These are phyloP conservation scores for Linyphia triangularis DNA, from an alignment of 2,888 invertebrate genomes.

Conservation along the genomic window DNA sequence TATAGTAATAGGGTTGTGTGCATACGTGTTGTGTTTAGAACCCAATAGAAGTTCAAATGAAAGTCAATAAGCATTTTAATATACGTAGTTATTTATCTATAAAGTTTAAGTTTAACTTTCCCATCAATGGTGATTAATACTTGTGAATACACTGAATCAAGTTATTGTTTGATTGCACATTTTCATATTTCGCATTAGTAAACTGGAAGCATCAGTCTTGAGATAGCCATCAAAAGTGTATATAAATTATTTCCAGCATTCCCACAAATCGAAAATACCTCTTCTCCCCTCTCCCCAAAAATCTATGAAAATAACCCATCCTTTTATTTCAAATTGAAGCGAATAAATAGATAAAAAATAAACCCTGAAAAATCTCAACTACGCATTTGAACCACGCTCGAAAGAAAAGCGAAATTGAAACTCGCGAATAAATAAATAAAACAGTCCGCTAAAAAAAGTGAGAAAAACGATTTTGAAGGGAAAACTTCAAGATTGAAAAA, in stretches of 20 bases:
- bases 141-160: too few species aligned
- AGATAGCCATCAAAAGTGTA: neutral
- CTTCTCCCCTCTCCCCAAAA: neutral
- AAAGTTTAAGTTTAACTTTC: too few species aligned
- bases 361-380: constrained; percentile 12
- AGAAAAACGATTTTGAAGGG: constrained; percentile 36
- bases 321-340: constrained; percentile 45
- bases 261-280: neutral
- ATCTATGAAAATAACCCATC: constrained; percentile 9
- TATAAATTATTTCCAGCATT: neutral
- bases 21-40: too few species aligned
- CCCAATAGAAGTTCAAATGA: too few species aligned
- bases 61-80: too few species aligned
- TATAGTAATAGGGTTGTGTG: too few species aligned
- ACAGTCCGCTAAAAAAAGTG: neutral
- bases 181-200: neutral
- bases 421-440: constrained; percentile 1
- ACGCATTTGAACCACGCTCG: constrained; percentile 34
- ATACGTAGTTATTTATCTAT: too few species aligned
- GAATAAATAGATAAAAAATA: neutral
- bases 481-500: constrained; percentile 37
- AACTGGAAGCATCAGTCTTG: neutral
- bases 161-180: too few species aligned
- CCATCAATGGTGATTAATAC: too few species aligned
- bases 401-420: neutral